Evolutionary conservation across 2,113 vertebrate species (phyloP), one percentile per base, ranked within the genome.

Genomic region (Sminthopsis crassicaudata): DNA sequence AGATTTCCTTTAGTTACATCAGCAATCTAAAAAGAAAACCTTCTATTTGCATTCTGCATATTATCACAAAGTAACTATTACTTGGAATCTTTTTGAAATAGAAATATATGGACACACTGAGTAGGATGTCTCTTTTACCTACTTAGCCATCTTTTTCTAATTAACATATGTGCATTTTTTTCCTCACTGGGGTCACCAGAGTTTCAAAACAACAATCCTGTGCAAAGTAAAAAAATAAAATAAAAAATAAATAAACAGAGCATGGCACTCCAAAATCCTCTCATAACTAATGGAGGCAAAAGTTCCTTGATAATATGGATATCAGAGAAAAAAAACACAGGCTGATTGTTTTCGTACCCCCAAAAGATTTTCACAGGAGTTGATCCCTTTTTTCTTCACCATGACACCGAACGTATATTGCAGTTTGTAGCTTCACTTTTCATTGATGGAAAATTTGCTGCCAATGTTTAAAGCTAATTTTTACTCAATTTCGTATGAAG

Each of bases 361-460:
- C n/a, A n/a, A n/a, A n/a, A n/a, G n/a, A n/a, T n/a, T n/a, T n/a
- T n/a, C n/a, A n/a, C n/a, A 91, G 46, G 16, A 50, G 6, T 1
- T 16, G 6, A 2, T 16, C 0, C 84, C 48, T 53, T n/a, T 55
- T 27, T 93, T 19, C 94, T 93, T 94, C 23, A 90, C 7, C 92
- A 42, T 50, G 8, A 92, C 2, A 5, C 84, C 93, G 94, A 91
- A 94, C 90, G 90, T 91, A 55, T 19, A 95, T 93, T 93, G 90
- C 24, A 90, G 5, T 46, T 94, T 2, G 36, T 46, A 93, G 42
- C 46, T 96, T 96, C 10, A 91, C 0, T 24, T 23, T 48, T 14
- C 96, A 93, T 27, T 94, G 36, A 14, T 90, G 67, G 12, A 95
- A 94, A 96, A 94, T 1, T 96, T 96, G 0, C 23, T 94, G 90